Conservation (phyloP, 2,113 vertebrate species). For the Lophura nycthemera region DNA sequence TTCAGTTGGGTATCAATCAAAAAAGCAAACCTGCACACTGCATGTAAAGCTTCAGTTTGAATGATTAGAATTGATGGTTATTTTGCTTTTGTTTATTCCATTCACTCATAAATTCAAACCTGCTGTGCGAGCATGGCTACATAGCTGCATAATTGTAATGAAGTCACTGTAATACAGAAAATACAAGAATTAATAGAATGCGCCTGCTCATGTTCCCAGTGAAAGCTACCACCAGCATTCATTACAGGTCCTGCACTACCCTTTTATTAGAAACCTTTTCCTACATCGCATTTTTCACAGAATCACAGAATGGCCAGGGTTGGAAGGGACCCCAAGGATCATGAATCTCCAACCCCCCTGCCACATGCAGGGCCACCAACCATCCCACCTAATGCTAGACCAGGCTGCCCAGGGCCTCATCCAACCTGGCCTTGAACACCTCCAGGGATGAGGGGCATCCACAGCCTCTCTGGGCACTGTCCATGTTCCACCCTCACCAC, state of each 20-base stretch:
- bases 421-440: too few species aligned
- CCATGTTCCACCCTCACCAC: too few species aligned
- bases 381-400: too few species aligned
- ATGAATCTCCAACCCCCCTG: too few species aligned
- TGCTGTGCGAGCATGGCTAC: not conserved
- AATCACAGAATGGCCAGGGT: too few species aligned
- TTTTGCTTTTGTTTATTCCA: not conserved
- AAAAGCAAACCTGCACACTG: not conserved
- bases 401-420: too few species aligned
- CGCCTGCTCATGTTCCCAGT: not conserved
- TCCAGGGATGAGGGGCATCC: too few species aligned
- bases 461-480: too few species aligned
- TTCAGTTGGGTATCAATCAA: not conserved
- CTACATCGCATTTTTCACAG: fast-evolving
- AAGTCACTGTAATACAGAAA: not conserved
- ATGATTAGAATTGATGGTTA: not conserved
- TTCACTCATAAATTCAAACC: not conserved
- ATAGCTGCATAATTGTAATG: not conserved
- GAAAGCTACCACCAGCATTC: not conserved
- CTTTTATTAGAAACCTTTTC: not conserved
- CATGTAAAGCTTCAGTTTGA: not conserved
- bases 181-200: not conserved
- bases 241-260: not conserved
- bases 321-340: too few species aligned
- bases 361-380: too few species aligned